These are phyloP conservation scores for Sclerurus mexicanus DNA, from an alignment of 2,113 vertebrate genomes.

Conservation along the genomic window DNA sequence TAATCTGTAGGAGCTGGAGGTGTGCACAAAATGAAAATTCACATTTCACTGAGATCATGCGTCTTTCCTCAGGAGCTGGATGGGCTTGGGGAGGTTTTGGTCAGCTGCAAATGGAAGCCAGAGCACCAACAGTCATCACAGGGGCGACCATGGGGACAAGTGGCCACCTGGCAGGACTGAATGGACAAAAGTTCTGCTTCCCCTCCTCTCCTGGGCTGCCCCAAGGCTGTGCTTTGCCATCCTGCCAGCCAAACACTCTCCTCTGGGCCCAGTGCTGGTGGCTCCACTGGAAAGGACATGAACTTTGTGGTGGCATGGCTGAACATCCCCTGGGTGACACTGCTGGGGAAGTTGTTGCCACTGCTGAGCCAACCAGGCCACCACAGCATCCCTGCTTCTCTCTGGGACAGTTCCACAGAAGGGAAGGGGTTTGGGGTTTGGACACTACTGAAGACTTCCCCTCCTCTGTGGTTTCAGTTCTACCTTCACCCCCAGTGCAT, in stretches of 20 bases:
- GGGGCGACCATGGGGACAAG: background rate
- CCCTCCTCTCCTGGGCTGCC: background rate
- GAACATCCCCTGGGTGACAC: background rate
- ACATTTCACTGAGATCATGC: background rate
- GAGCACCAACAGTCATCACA: background rate
- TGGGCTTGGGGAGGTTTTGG: background rate
- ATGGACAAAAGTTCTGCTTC: background rate
- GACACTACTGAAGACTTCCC: background rate
- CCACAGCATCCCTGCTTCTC: background rate
- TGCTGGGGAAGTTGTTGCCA: background rate
- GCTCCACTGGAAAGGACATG: background rate
- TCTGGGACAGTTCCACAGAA: background rate
- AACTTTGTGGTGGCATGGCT: too few relatives aligned
- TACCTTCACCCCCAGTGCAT: rapidly evolving
- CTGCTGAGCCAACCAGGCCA: background rate
- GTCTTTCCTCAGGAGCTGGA: background rate
- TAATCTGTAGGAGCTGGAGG: background rate
- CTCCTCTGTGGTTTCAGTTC: background rate
- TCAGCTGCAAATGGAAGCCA: background rate
- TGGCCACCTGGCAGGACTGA: background rate
- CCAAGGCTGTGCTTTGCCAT: background rate
- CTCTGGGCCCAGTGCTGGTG: background rate
- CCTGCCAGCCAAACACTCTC: background rate
- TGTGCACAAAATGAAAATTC: background rate
- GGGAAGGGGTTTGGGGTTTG: background rate